Evolutionary conservation across 2,888 invertebrate genomes (phyloP), one percentile per base, ranked within the genome.

Genomic region (Cordilura impudica): DNA sequence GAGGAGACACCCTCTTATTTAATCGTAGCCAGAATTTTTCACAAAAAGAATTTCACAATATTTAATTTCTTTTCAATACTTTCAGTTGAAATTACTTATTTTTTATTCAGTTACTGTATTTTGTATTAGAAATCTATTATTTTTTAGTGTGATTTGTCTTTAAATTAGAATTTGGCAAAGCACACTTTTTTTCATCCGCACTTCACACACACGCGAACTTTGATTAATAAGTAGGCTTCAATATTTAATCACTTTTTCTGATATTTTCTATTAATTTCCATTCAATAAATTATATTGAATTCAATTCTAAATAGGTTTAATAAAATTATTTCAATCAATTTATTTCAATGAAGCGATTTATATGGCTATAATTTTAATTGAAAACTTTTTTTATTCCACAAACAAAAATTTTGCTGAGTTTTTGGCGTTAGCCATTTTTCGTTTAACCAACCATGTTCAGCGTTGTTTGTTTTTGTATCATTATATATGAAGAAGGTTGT

Each of bases 401-500:
- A 85, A 84, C 83, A 85, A 74, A 78, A 84, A 78, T 82, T 63
- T 82, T 84, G 82, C 83, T 79, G 79, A 72, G 81, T 83, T 84
- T 84, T 85, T 85, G 83, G 85, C 84, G 84, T 85, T 84, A 84
- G 85, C 86, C 86, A 86, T 86, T 84, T 85, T 86, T 78, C 39
- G 56, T 81, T 54, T 73, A 56, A 81, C 81, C 85, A 85, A 84
- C 84, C 60, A 47, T 76, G 56, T 6, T 18, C 75, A 31, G 39
- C 56, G 71, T 67, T 79, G 79, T 29, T 58, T 21, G 66, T 67
- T 67, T 53, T 4, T 4, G 79, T 53, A 75, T 18, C 18, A 51
- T 16, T 0, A n/a, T 39, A 12, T 10, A 43, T n/a, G 16, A 12
- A 26, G 5, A 61, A 7, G 6, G 65, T 56, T 61, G 63, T 23